Base-by-base conservation (phyloP, 2,797 vertebrate genomes). In the Mycteria americana region DNA sequence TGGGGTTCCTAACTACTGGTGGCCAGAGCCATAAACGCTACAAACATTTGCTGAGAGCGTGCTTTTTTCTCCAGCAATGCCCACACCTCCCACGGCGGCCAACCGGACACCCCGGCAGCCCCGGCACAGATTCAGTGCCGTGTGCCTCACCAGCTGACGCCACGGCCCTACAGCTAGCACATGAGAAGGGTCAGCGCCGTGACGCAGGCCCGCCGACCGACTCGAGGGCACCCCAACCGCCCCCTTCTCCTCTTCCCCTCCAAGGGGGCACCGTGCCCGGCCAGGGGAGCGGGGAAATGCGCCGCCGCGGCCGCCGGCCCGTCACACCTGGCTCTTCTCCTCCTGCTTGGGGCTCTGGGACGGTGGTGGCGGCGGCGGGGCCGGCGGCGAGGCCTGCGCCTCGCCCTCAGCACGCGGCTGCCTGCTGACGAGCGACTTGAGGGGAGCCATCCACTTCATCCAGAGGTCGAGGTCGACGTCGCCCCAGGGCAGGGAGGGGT, bases 371-470 rank as follows among this genome's bases (percentile, higher is more conserved):
- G 90, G 41, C 0, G 87, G 70, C 3, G 93, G 78, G 1, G 57
- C 50, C 1, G 63, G n/a, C 2, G 35, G 37, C 6, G 92, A 25
- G 51, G 93, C 77, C 92, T 69, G 77, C 2, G 60, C 35, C 74
- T 97, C 94, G 63, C 31, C 56, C 56, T 93, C 96, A 6, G 33
- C 27, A 50, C 88, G 95, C 12, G 13, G 82, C 23, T 88, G 80
- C 94, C 96, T 54, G 85, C 60, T 86, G 73, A 95, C 3, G 4
- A 96, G 95, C 8, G 96, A 95, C 94, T 97, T 96, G 79, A 97
- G 95, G 18, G 96, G 96, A 0, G 96, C 96, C 96, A 96, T 97
- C 96, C 96, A 97, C 93, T 97, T 97, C 96, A 97, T 97, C 96
- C 96, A 97, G 69, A 97, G 95, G 93, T 96, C 94, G 30, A 97